Evolutionary conservation across 1,140 invertebrate species (phyloP).

Genomic region (Nasonia giraulti): DNA sequence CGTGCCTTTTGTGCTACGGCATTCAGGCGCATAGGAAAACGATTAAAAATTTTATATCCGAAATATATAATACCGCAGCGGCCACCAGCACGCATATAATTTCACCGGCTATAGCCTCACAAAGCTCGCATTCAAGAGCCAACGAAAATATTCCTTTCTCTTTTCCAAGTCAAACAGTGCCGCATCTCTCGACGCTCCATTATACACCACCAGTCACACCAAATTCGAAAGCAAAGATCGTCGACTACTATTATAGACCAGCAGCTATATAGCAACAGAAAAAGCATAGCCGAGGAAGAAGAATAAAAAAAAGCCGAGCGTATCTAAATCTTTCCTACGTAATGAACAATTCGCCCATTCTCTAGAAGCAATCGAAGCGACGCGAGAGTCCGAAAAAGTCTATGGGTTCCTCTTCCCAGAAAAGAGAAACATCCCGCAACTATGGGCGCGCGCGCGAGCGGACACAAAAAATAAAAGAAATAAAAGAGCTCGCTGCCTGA

Average conservation of each 20-base stretch:
- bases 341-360: conserved; percentile 45
- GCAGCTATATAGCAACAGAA: neutral
- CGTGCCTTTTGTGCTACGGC: too few relatives aligned
- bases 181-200: neutral
- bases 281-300: neutral
- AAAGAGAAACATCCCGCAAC: conserved; percentile 31
- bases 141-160: conserved; percentile 28
- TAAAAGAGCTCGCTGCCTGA: neutral
- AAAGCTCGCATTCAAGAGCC: neutral
- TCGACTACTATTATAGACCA: neutral
- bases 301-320: conserved; percentile 18
- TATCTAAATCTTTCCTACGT: conserved; percentile 43
- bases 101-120: neutral
- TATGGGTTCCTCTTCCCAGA: conserved; percentile 26
- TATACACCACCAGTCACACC: neutral
- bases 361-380: conserved; percentile 26
- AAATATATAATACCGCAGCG: neutral
- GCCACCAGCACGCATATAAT: conserved; percentile 7
- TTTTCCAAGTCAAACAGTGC: conserved; percentile 31
- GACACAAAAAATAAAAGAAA: conserved; percentile 24
- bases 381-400: conserved; percentile 13
- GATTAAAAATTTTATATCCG: neutral
- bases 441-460: neutral
- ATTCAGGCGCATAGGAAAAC: neutral
- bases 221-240: neutral